Percentiles rank a stretch among this genome's conserved stretches.
These are phyloP conservation scores for Scarus forsteni DNA, from an alignment of 2,797 vertebrate species.

Conservation along the genomic window DNA sequence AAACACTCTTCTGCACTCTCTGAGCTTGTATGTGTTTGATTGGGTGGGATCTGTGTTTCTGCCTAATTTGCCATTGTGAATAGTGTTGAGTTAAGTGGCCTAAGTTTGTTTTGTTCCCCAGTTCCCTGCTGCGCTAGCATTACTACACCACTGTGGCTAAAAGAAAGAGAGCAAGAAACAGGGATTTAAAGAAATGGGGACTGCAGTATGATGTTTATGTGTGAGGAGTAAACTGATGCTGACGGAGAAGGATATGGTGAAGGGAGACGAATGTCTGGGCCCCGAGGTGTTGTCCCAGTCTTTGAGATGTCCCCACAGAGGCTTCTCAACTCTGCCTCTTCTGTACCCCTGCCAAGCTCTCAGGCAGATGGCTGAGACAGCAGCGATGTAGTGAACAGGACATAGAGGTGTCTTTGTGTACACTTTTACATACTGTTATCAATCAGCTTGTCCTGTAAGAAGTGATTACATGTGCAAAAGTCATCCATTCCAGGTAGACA, in stretches of 20 bases:
- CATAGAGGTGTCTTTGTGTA: neutral
- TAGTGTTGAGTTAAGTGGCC: conserved; percentile 70
- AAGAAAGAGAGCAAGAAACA: conserved; percentile 16
- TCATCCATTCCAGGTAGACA: neutral
- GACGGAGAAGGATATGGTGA: conserved; percentile 66
- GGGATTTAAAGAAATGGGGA: conserved; percentile 34
- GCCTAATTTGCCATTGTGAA: conserved; percentile 75
- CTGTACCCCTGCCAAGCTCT: conserved; percentile 56
- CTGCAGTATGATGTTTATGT: conserved; percentile 37
- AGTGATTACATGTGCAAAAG: neutral
- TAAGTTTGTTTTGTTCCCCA: conserved; percentile 71
- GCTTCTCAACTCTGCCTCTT: conserved; percentile 34
- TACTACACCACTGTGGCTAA: conserved; percentile 42
- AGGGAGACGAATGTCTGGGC: conserved; percentile 55
- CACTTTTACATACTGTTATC: neutral
- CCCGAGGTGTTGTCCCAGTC: conserved; percentile 49
- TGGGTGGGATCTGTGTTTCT: conserved; percentile 56
- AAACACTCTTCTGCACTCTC: conserved; percentile 10
- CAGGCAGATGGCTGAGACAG: conserved; percentile 61
- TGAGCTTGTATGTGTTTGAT: conserved; percentile 52
- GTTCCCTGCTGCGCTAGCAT: conserved; percentile 67
- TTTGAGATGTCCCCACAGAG: conserved; percentile 46
- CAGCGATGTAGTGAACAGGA: conserved; percentile 29
- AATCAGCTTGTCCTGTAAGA: conserved; percentile 17
- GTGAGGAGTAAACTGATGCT: conserved; percentile 53